Percentiles rank a stretch among this genome's conserved stretches.
phyloP scores from a whole-genome alignment of 2,797 vertebrate genomes.

The Cryptoprocta ferox region DNA sequence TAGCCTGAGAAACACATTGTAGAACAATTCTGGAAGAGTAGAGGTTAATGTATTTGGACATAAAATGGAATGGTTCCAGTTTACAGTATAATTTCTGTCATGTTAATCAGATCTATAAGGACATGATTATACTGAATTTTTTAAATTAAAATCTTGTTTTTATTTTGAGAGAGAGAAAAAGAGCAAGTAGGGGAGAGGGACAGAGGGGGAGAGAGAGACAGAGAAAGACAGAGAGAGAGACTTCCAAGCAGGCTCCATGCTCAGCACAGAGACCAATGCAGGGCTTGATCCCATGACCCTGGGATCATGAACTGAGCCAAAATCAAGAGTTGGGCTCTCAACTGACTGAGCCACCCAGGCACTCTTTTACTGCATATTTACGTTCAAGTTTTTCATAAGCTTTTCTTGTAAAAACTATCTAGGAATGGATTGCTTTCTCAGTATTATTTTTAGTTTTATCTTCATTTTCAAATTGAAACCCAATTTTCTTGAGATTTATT shows the following conservation, averaged over 20 bases:
- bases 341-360: too few species aligned
- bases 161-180: too few species aligned
- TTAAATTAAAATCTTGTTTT: too few species aligned
- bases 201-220: too few species aligned
- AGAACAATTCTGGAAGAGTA: slow-evolving; percentile 8
- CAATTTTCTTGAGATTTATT: slow-evolving; percentile 18
- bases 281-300: too few species aligned
- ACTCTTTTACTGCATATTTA: background rate
- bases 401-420: background rate
- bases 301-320: too few species aligned
- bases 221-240: too few species aligned
- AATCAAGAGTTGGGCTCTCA: too few species aligned
- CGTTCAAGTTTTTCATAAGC: slow-evolving; percentile 2
- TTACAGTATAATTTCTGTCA: slow-evolving; percentile 45
- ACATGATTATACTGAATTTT: background rate
- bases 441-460: slow-evolving; percentile 29
- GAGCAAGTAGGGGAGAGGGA: too few species aligned
- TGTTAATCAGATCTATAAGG: slow-evolving; percentile 54
- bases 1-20: background rate
- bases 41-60: background rate
- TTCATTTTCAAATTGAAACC: slow-evolving; percentile 47
- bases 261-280: too few species aligned
- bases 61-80: slow-evolving; percentile 3
- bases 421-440: background rate
- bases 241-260: too few species aligned